These are phyloP conservation scores for Odobenus rosmarus DNA, from an alignment of 2,113 vertebrate species.

Conservation along the genomic window DNA sequence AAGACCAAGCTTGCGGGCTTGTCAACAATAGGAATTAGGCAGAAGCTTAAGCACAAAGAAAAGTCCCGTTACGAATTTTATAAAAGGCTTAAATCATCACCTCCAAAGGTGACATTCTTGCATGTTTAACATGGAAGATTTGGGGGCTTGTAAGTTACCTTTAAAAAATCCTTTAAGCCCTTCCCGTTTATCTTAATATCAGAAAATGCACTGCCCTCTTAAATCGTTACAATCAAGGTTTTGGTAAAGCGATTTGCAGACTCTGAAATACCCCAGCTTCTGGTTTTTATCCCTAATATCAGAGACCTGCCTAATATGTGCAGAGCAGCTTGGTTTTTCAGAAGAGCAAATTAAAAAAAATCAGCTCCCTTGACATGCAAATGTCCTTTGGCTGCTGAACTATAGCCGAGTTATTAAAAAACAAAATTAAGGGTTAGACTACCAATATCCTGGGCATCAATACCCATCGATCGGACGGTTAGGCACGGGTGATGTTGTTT, in stretches of 20 bases:
- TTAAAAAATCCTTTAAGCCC: neutral
- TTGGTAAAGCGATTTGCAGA: neutral
- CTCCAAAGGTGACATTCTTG: neutral
- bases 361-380: neutral
- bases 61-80: neutral
- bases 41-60: neutral
- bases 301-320: neutral
- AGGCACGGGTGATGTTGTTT: neutral
- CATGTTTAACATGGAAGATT: neutral
- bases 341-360: neutral
- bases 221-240: neutral
- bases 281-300: neutral
- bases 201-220: neutral
- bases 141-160: neutral
- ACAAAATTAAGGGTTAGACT: neutral
- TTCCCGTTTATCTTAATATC: neutral
- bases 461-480: neutral
- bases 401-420: slow-evolving; percentile 24
- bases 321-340: slow-evolving; percentile 13
- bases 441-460: neutral
- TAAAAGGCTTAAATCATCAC: neutral
- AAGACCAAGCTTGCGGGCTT: neutral
- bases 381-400: neutral
- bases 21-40: neutral
- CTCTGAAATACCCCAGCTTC: neutral